These are phyloP conservation scores for Cololabis saira DNA, from an alignment of 2,113 vertebrate genomes.

Conservation along the genomic window DNA sequence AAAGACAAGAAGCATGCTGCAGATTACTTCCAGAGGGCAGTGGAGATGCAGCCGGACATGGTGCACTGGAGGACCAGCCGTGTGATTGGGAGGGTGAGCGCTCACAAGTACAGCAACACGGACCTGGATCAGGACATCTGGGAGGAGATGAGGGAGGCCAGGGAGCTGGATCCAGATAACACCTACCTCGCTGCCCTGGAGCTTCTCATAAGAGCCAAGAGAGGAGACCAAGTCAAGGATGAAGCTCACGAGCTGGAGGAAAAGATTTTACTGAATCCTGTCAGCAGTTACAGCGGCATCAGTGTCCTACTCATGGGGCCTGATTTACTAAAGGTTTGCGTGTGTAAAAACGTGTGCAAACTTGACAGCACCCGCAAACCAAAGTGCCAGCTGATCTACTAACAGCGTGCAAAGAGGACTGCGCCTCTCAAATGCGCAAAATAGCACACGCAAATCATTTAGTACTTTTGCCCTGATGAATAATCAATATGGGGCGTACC, in stretches of 20 bases:
- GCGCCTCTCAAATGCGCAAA: too few relatives aligned
- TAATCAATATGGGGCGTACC: too few relatives aligned
- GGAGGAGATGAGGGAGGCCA: slow-evolving; percentile 34
- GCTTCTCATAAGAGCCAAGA: neutral
- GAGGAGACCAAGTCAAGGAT: neutral
- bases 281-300: slow-evolving; percentile 50
- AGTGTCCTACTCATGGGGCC: slow-evolving; percentile 28
- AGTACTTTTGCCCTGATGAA: too few relatives aligned
- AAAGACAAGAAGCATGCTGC: neutral
- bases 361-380: too few relatives aligned
- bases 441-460: too few relatives aligned
- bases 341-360: too few relatives aligned
- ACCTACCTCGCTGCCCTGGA: slow-evolving; percentile 23
- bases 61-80: slow-evolving; percentile 55
- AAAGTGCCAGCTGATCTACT: too few relatives aligned
- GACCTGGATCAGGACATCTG: neutral
- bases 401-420: too few relatives aligned
- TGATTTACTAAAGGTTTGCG: too few relatives aligned
- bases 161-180: slow-evolving; percentile 50
- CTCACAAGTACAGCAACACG: neutral
- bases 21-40: slow-evolving; percentile 55
- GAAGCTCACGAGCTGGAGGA: slow-evolving; percentile 20
- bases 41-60: slow-evolving; percentile 52
- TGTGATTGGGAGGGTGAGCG: neutral
- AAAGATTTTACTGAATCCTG: slow-evolving; percentile 33